Percentiles rank a stretch among this genome's conserved stretches.
phyloP scores from a whole-genome alignment of 2,113 vertebrate genomes.

The Dinomys branickii region DNA sequence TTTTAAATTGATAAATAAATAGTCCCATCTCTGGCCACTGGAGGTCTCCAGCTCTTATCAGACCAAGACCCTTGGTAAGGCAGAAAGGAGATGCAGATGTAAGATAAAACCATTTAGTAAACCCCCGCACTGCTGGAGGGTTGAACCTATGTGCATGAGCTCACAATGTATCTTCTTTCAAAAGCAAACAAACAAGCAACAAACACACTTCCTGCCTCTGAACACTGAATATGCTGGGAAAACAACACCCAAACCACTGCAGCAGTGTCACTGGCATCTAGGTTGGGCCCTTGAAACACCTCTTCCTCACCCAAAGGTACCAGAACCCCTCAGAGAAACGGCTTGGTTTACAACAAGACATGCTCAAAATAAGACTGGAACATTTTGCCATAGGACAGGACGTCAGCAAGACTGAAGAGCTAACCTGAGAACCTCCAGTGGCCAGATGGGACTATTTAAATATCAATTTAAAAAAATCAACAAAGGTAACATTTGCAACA shows the following conservation, averaged over 20 bases:
- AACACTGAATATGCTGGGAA: background rate
- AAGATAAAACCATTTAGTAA: background rate
- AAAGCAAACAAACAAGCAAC: background rate
- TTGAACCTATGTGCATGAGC: background rate
- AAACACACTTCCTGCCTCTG: background rate
- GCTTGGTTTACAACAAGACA: background rate
- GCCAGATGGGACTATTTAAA: background rate
- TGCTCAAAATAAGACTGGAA: background rate
- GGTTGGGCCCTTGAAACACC: background rate
- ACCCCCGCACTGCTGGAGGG: background rate
- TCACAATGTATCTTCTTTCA: background rate
- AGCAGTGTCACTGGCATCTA: background rate
- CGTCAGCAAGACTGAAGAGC: background rate
- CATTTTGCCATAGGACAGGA: background rate
- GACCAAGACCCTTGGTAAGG: background rate
- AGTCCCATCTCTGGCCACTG: too few relatives aligned
- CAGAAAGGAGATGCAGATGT: background rate
- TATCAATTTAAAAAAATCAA: background rate
- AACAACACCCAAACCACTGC: background rate
- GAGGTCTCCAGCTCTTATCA: background rate
- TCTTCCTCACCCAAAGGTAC: background rate
- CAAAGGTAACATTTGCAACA: background rate
- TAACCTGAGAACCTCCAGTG: background rate
- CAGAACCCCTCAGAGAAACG: background rate
- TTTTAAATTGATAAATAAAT: too few relatives aligned